Evolutionary conservation across 1,140 invertebrate species (phyloP).

Genomic region (Drosophila nikananu): DNA sequence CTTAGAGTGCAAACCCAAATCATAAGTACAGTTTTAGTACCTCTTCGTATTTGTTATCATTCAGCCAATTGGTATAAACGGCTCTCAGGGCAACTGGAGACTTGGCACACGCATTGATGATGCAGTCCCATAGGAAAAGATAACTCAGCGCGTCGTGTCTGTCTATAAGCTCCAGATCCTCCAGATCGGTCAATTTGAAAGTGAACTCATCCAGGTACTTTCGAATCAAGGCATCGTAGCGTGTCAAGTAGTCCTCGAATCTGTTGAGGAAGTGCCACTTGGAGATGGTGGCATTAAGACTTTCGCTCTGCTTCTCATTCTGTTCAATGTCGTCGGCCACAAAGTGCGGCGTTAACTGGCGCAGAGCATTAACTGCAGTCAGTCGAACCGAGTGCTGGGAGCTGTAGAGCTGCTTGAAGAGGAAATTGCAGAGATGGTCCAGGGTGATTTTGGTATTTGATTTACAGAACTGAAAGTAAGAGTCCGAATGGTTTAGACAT

Average conservation of each 20-base stretch:
- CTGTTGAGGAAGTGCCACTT: slow-evolving; percentile 86
- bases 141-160: slow-evolving; percentile 86
- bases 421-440: slow-evolving; percentile 76
- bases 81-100: slow-evolving; percentile 89
- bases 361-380: slow-evolving; percentile 57
- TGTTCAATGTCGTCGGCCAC: slow-evolving; percentile 73
- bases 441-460: slow-evolving; percentile 49
- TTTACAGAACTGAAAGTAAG: slow-evolving; percentile 66
- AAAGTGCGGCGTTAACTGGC: slow-evolving; percentile 64
- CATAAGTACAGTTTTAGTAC: slow-evolving; percentile 52
- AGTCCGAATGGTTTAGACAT: neutral
- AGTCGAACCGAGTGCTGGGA: slow-evolving; percentile 58
- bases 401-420: slow-evolving; percentile 69
- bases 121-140: slow-evolving; percentile 90
- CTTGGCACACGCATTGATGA: slow-evolving; percentile 89
- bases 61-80: slow-evolving; percentile 90
- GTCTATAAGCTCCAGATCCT: slow-evolving; percentile 69
- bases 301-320: slow-evolving; percentile 70
- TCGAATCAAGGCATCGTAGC: slow-evolving; percentile 61
- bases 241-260: slow-evolving; percentile 86
- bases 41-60: slow-evolving; percentile 86
- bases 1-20: slow-evolving; percentile 55
- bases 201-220: slow-evolving; percentile 80
- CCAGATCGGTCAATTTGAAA: slow-evolving; percentile 77
- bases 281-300: slow-evolving; percentile 35